Base-by-base conservation (phyloP, 2,888 invertebrate genomes). In the Ptilodon capucinus region DNA sequence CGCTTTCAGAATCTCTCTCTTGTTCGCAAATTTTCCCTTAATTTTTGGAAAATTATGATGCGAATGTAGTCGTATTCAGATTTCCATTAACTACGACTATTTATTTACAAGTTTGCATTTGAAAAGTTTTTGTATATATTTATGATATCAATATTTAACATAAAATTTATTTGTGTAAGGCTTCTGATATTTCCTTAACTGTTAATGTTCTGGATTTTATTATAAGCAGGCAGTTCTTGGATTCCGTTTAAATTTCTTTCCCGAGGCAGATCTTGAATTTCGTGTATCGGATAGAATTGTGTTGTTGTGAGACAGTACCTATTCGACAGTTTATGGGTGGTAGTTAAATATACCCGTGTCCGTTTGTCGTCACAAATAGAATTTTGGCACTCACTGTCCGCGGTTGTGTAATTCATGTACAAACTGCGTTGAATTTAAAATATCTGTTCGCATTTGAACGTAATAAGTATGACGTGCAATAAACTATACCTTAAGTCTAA, bases 341-440 rank as follows among this genome's bases (percentile, higher is more conserved):
- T 79, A 85, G 89, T 91, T 91, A 90, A 90, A 90, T 90, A 89
- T 89, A 90, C 86, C 82, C 79, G 88, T 84, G 84, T 86, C 87
- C 82, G 84, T 89, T 87, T 88, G 89, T 88, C 82, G 86, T 86
- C 79, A 83, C 86, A 88, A 90, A 91, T 91, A 90, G 88, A 90
- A 87, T 86, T 90, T 91, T 91, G 91, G 91, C 90, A 91, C 90
- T 86, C 82, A 76, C 83, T 85, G 82, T 86, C 84, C 81, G 81
- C 74, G 79, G 84, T 90, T 91, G 86, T 89, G 90, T 88, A 89
- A 90, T 88, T 88, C 86, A 85, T 82, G 74, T 85, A 82, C 84
- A 84, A 86, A 86, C 80, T 78, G 79, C 83, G 86, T 87, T 86
- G 76, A 77, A 80, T 83, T 81, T 76, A 65, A 76, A 79, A 76